Base-by-base conservation (phyloP, 2,113 vertebrate species). In the Phycodurus eques region DNA sequence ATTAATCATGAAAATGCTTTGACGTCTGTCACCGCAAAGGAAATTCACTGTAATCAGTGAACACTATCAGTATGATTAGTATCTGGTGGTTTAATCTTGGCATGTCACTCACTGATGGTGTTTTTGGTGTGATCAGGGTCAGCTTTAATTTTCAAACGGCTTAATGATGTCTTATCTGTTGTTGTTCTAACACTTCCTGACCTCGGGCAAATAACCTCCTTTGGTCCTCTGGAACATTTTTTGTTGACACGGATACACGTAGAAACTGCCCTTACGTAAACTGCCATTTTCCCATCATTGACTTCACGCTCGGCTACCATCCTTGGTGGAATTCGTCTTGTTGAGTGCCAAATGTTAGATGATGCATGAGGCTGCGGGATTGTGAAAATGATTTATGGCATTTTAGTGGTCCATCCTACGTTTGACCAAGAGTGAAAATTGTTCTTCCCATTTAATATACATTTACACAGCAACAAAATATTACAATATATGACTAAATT, bases 231-330 rank as follows among this genome's bases (percentile, higher is more conserved):
- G 31, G 59, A 33, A 60, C 59, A 84, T 77, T 82, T 72, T 35
- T 75, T 92, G 82, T 88, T 88, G 88, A 88, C 90, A 78, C 82
- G 78, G 1, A 77, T 68, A 81, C 70, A 33, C 79, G 72, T 81
- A 83, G 71, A 68, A 35, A 71, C 74, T n/a, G 67, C 76, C 78
- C 72, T 81, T 14, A 81, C 83, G 83, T 85, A 59, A 66, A 86
- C 87, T 83, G 78, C 77, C 54, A 78, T 78, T 83, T 81, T 76
- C 75, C 94, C 89, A 86, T 93, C 92, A 94, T 92, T 94, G 91
- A 91, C 90, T 93, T 89, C 47, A 33, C 15, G 75, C 85, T 49
- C 70, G 81, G 92, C 85, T 87, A 85, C 87, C 91, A 94, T 95
- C 93, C 39, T 42, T 61, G 92, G 91, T 93, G 92, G 93, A 94